Evolutionary conservation across 2,797 vertebrate species (phyloP).

Genomic region (Chanos chanos): DNA sequence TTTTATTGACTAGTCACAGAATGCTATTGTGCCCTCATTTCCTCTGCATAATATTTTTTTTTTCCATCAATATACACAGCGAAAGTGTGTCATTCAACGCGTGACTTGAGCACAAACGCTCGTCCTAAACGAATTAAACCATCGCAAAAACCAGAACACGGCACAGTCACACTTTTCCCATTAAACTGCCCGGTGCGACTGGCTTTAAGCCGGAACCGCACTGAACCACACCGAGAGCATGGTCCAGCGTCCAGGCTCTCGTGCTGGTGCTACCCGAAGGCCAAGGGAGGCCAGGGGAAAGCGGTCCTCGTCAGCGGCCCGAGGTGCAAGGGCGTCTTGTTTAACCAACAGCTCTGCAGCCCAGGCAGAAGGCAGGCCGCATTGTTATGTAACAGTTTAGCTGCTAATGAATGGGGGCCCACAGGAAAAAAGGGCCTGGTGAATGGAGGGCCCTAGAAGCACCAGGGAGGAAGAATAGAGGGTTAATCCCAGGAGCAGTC

Average conservation of each 20-base stretch:
- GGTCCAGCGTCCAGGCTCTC: too few relatives aligned
- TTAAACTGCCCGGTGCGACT: too few relatives aligned
- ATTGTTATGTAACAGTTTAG: constrained; percentile 73
- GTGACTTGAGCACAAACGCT: too few relatives aligned
- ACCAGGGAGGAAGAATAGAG: constrained; percentile 43
- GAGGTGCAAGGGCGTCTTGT: constrained; percentile 61
- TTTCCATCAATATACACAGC: not conserved
- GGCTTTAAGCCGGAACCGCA: too few relatives aligned
- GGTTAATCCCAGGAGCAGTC: constrained; percentile 60
- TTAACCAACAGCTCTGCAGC: constrained; percentile 64
- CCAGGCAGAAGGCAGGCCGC: constrained; percentile 51
- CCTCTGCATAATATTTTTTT: constrained; percentile 9
- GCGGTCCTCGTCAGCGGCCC: constrained; percentile 23
- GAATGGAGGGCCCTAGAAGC: constrained; percentile 52
- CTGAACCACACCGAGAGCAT: too few relatives aligned
- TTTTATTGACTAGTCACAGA: constrained; percentile 51
- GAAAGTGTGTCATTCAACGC: not conserved
- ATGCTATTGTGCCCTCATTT: constrained; percentile 46
- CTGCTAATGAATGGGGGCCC: constrained; percentile 56
- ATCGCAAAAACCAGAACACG: too few relatives aligned
- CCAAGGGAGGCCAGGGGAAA: constrained; percentile 40
- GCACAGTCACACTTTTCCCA: too few relatives aligned
- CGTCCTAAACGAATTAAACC: too few relatives aligned
- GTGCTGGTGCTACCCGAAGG: constrained; percentile 22
- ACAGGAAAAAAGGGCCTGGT: constrained; percentile 40